Evolutionary conservation across 2,113 vertebrate genomes (phyloP).

Genomic region (Eublepharis macularius): DNA sequence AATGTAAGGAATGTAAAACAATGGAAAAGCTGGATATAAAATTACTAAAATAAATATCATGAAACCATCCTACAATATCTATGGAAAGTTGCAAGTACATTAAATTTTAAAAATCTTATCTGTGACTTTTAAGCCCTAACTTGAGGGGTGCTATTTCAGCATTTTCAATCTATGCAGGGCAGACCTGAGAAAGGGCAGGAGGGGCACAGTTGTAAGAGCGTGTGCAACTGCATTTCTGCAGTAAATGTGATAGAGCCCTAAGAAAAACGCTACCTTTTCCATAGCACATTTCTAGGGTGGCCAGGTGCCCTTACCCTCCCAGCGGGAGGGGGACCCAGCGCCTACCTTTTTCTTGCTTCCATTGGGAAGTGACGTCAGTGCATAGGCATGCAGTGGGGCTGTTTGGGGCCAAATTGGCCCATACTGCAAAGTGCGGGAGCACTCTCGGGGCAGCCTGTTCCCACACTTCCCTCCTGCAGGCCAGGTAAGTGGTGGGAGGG

Average conservation of each 20-base stretch:
- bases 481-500: too few relatives aligned
- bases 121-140: background rate
- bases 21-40: too few relatives aligned
- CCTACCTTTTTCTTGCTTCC: too few relatives aligned
- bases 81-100: background rate
- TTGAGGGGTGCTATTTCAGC: background rate
- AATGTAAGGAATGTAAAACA: too few relatives aligned
- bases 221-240: background rate
- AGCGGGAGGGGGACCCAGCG: too few relatives aligned
- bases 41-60: background rate
- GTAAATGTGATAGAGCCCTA: background rate
- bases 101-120: background rate
- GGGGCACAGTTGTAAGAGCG: background rate
- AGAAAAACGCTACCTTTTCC: background rate
- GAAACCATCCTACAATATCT: background rate
- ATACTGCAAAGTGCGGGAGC: too few relatives aligned
- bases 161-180: background rate
- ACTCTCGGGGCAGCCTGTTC: too few relatives aligned
- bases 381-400: too few relatives aligned
- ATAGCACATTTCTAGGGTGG: background rate
- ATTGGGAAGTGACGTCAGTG: too few relatives aligned
- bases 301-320: too few relatives aligned
- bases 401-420: too few relatives aligned
- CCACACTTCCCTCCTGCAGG: too few relatives aligned
- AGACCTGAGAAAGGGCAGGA: background rate